These are phyloP conservation scores for Caenorhabditis sp. DNA, from an alignment of 2,888 invertebrate species.

Conservation along the genomic window DNA sequence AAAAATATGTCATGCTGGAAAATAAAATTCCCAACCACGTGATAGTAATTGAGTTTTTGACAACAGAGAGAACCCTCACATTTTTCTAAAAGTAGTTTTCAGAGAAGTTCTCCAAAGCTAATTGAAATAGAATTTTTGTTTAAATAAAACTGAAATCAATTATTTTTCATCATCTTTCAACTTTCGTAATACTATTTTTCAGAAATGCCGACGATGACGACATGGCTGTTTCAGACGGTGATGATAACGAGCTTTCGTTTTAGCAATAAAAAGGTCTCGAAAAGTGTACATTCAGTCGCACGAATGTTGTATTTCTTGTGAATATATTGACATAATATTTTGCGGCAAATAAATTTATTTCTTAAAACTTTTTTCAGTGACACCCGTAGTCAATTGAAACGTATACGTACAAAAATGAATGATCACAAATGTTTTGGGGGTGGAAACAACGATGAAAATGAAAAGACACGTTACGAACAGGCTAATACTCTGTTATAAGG, in stretches of 20 bases:
- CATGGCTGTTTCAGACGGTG: constrained; percentile 6
- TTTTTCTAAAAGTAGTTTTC: no score
- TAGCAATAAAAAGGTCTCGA: not conserved
- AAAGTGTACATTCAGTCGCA: not conserved
- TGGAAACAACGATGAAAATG: not conserved
- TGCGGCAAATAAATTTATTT: not conserved
- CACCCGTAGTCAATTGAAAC: not conserved
- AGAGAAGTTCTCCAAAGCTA: no score
- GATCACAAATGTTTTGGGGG: not conserved
- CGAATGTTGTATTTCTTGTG: not conserved
- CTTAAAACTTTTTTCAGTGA: not conserved
- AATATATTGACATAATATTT: not conserved
- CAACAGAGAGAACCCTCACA: no score
- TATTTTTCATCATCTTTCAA: no score
- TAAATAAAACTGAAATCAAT: no score
- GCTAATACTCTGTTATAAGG: constrained; percentile 48
- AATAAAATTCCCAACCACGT: no score
- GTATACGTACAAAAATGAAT: not conserved
- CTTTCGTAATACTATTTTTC: no score
- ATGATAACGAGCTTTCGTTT: constrained; percentile 3
- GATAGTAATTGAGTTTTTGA: no score
- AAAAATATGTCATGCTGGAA: no score
- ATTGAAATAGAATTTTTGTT: no score
- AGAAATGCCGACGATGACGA: not conserved
- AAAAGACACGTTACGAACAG: not conserved